Base-by-base conservation (phyloP, 1,140 invertebrate genomes). In the Ceratina japonica region DNA sequence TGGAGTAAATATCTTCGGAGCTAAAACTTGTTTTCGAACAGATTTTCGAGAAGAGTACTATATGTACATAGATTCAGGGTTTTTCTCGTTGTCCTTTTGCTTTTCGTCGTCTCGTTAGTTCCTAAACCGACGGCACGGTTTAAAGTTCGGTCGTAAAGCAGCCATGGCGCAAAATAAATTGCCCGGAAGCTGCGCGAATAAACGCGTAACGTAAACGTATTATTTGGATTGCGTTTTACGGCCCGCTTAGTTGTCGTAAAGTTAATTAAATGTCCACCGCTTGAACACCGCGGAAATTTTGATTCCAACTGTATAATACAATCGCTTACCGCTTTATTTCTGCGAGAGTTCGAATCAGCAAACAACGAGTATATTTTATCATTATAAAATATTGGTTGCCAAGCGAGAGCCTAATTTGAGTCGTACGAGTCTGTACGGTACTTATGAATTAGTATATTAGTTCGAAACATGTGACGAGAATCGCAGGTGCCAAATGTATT, bases 111-210 rank as follows among this genome's bases (percentile, higher is more conserved):
- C 61, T 72, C 15, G 16, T 49, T 72, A 18, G 0, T 0, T 62
- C 18, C 44, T 54, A 37, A 7, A 2, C 37, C 37, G 37, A 44
- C 37, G 37, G 0, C 10, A 18, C 5, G 3, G 20, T 20, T 74
- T 56, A 20, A 74, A 74, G n/a, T 54, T 63, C 8, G 16, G 7
- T 22, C 49, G 49, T 64, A 74, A 74, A 54, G 2, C 27, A 24
- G 15, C 15, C 3, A 13, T 12, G 4, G 20, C 27, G 31, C 16
- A 44, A 49, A 44, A 49, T 66, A 58, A 66, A 75, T 44, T 58
- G 24, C 15, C 31, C 2, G 4, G 27, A 15, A 22, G 16, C 51
- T 5, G 3, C 15, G 18, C 5, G 65, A 54, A 27, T 13, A 54
- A 70, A 22, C 54, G 20, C n/a, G 49, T 56, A 65, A 65, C 62